phyloP scores from a whole-genome alignment of 2,113 vertebrate genomes.

The Chitala chitala region DNA sequence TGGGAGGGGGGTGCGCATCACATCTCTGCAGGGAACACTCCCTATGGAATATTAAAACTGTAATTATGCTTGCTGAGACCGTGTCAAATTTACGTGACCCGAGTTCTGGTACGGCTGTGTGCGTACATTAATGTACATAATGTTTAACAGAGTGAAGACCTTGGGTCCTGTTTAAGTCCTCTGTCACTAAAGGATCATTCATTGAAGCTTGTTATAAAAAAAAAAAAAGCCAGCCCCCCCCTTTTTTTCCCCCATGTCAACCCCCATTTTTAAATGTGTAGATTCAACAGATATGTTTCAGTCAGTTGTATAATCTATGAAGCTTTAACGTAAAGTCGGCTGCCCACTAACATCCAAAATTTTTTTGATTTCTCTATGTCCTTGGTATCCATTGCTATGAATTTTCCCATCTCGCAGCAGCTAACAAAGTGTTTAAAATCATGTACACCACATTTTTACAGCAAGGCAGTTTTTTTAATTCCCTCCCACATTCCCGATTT shows the following conservation, averaged over 20 bases:
- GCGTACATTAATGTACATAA: neutral
- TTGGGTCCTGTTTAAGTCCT: neutral
- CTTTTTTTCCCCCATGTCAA: neutral
- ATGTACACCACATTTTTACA: neutral
- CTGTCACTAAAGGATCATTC: neutral
- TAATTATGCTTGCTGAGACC: neutral
- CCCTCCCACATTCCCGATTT: too few species aligned
- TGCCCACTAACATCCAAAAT: neutral
- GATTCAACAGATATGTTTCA: constrained; percentile 14
- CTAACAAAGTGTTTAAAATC: constrained; percentile 1
- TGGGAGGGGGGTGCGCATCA: constrained; percentile 49
- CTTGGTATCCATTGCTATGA: constrained; percentile 11
- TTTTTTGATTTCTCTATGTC: neutral
- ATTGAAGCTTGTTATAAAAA: neutral
- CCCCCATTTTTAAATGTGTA: too few species aligned
- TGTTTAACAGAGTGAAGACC: neutral
- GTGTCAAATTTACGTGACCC: neutral
- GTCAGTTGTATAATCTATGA: neutral
- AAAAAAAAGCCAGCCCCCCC: neutral
- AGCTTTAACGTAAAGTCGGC: neutral
- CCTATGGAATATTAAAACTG: constrained; percentile 8
- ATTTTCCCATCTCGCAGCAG: neutral
- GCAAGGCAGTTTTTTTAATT: neutral
- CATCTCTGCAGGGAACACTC: constrained; percentile 53
- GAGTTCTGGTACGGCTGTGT: constrained; percentile 5